Evolutionary conservation across 2,888 invertebrate species (phyloP), one percentile per base, ranked within the genome.

Genomic region (Rotaria magnacalcarata): DNA sequence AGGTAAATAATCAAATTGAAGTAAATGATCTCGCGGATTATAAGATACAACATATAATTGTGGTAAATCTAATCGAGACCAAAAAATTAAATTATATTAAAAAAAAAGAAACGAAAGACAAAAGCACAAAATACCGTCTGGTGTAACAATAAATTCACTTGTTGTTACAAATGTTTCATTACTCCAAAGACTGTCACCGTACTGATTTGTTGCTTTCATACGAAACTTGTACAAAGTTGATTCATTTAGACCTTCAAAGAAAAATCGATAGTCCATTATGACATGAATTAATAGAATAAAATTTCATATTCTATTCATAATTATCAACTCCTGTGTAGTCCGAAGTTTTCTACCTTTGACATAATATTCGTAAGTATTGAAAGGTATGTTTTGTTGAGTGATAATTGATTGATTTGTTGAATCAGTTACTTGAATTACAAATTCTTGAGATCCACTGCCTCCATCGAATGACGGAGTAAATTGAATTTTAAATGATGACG

Each of bases 121-220:
- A 52, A 52, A 14, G 52, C 19, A 54, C 5, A 14, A 19, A 54
- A 27, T 80, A 80, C 80, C 80, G 5, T 80, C 80, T 47, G 80
- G n/a, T 24, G 47, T 24, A 4, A 80, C 24, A 24, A 47, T 47
- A n/a, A 21, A 47, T 80, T 80, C 80, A 47, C 2, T 80, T 80
- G 80, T 80, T 47, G 47, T 8, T 10, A 80, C 14, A 21, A n/a
- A 24, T 47, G 24, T 80, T 47, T 80, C 80, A 11, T 21, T 8
- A 80, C 80, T 80, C 80, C 80, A 80, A 41, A 24, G 47, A 80
- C 80, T 80, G 47, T 47, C 80, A 80, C 80, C 80, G n/a, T 47
- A 80, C 3, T 14, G 24, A 80, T 80, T 80, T 34, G 7, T 43
- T 21, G 80, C 47, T 47, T 80, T 80, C 11, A 80, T 80, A 24